Conservation (phyloP, 2,888 invertebrate genomes). For the Drosophila tanythrix region DNA sequence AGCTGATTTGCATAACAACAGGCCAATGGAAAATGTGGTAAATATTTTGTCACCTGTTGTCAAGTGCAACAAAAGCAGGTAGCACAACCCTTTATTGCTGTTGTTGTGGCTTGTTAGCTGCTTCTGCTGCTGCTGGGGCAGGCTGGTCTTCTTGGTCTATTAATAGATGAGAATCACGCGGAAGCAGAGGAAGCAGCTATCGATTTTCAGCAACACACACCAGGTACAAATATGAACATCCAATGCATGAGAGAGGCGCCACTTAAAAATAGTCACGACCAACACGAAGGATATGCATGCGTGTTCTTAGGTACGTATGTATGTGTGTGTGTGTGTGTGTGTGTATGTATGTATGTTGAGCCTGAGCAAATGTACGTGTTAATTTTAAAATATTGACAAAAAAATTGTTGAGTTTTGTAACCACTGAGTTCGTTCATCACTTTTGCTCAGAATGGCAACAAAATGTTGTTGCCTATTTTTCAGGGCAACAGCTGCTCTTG, state of each 20-base stretch:
- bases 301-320: background rate
- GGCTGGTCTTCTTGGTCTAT: constrained; percentile 35
- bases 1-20: constrained; percentile 29
- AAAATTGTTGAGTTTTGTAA: constrained; percentile 40
- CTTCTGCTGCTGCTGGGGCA: background rate
- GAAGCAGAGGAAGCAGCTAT: constrained; percentile 50
- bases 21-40: constrained; percentile 40
- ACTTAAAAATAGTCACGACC: constrained; percentile 47
- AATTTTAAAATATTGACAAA: constrained; percentile 74
- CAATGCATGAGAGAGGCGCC: constrained; percentile 11
- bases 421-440: constrained; percentile 41
- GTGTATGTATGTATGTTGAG: constrained; percentile 5
- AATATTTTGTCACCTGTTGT: constrained; percentile 61
- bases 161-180: constrained; percentile 56
- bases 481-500: constrained; percentile 9
- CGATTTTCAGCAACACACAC: constrained; percentile 64
- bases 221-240: constrained; percentile 52
- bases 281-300: constrained; percentile 10
- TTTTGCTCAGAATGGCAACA: constrained; percentile 32
- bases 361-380: constrained; percentile 37
- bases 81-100: constrained; percentile 3
- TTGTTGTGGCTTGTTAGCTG: background rate
- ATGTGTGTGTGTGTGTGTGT: constrained; percentile 7
- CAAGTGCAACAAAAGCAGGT: constrained; percentile 33
- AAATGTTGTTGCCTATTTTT: constrained; percentile 44